These are phyloP conservation scores for Myotis yumanensis DNA, from an alignment of 2,113 vertebrate species.

Conservation along the genomic window DNA sequence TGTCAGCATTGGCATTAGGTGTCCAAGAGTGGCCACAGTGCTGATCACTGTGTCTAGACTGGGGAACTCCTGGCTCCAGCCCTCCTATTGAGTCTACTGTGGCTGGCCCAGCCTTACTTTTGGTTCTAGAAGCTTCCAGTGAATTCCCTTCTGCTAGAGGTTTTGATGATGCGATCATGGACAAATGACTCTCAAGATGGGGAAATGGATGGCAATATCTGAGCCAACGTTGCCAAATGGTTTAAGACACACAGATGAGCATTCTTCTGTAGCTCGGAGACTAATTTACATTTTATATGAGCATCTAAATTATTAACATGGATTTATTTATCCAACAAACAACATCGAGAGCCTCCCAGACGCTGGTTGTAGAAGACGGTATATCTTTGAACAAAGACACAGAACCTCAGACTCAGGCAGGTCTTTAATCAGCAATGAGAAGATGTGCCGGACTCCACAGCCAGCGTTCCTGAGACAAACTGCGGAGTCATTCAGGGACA, in stretches of 20 bases:
- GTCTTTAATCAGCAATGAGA: not conserved
- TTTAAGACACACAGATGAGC: not conserved
- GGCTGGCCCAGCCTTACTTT: not conserved
- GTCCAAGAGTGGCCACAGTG: too few species aligned
- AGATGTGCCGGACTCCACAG: not conserved
- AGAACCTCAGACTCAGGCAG: not conserved
- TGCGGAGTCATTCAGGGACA: not conserved
- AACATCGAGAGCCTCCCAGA: not conserved
- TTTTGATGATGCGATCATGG: not conserved
- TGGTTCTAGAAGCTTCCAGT: conserved; percentile 6
- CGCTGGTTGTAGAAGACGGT: not conserved
- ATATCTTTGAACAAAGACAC: not conserved
- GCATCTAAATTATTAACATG: not conserved
- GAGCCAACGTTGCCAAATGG: not conserved
- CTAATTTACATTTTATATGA: not conserved
- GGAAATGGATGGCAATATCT: not conserved
- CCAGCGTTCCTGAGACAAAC: not conserved
- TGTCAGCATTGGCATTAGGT: too few species aligned
- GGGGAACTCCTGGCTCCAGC: not conserved
- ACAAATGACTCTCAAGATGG: not conserved
- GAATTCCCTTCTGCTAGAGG: not conserved
- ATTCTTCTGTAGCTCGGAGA: not conserved
- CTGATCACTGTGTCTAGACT: not conserved
- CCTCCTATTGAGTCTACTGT: not conserved
- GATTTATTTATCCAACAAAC: not conserved